These are phyloP conservation scores for Sprattus sprattus DNA, from an alignment of 2,113 vertebrate genomes.

Conservation along the genomic window DNA sequence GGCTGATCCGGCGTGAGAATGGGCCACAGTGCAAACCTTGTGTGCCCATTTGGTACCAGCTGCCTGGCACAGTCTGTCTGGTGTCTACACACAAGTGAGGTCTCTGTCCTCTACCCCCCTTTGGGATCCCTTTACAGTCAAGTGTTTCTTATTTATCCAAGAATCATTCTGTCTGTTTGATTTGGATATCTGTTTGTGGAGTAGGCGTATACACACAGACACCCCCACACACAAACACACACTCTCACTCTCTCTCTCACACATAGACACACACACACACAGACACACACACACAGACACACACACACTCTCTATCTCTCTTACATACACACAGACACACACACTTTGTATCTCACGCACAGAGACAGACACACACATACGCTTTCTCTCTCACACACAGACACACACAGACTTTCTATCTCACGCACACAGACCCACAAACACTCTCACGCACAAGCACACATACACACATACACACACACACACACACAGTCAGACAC, in stretches of 20 bases:
- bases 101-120: neutral
- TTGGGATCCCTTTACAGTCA: neutral
- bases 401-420: neutral
- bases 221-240: neutral
- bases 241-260: neutral
- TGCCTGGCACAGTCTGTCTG: neutral
- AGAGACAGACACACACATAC: neutral
- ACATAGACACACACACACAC: no score
- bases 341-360: neutral
- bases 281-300: neutral
- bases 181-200: neutral
- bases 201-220: neutral
- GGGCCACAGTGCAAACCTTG: slow-evolving; percentile 51
- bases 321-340: no score
- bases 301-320: neutral
- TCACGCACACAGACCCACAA: neutral
- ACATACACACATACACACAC: neutral
- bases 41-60: slow-evolving; percentile 10
- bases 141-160: neutral
- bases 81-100: neutral
- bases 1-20: slow-evolving; percentile 49
- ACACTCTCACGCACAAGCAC: neutral
- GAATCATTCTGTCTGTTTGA: neutral
- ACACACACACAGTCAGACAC: neutral
- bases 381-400: neutral